phyloP scores from a whole-genome alignment of 2,113 vertebrate species.

The Myiopsitta monachus region DNA sequence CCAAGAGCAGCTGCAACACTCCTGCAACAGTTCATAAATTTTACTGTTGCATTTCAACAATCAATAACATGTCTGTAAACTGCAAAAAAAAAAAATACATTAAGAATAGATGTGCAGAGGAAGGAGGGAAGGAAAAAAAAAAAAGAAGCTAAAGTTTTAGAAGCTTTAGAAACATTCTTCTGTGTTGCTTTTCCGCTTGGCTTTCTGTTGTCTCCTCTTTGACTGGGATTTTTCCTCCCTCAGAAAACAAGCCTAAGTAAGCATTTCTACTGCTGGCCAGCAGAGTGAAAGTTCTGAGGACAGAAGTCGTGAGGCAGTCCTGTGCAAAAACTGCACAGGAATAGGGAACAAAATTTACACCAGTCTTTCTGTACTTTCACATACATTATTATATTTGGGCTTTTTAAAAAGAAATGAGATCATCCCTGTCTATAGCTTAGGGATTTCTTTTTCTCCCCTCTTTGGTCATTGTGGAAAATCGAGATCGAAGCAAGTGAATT shows the following conservation, averaged over 20 bases:
- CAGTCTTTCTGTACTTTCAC: neutral
- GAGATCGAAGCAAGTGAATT: conserved; percentile 50
- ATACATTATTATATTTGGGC: neutral
- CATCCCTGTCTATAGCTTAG: neutral
- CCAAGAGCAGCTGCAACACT: neutral
- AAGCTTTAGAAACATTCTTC: neutral
- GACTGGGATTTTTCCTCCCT: neutral
- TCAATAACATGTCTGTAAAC: neutral
- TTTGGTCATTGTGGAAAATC: neutral
- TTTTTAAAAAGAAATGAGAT: neutral
- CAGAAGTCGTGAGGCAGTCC: neutral
- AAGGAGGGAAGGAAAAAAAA: neutral
- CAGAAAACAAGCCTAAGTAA: neutral
- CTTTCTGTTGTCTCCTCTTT: neutral
- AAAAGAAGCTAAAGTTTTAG: neutral
- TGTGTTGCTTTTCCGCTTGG: neutral
- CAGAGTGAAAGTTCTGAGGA: neutral
- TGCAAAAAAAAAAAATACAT: neutral
- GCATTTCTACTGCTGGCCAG: neutral
- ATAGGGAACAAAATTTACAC: neutral
- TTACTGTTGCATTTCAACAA: neutral
- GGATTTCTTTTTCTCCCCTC: too few species aligned
- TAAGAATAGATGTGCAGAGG: neutral
- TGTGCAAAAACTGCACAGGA: neutral
- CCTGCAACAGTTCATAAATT: neutral